These are phyloP conservation scores for Folsomia manolachei DNA, from an alignment of 2,888 invertebrate genomes.

Conservation along the genomic window DNA sequence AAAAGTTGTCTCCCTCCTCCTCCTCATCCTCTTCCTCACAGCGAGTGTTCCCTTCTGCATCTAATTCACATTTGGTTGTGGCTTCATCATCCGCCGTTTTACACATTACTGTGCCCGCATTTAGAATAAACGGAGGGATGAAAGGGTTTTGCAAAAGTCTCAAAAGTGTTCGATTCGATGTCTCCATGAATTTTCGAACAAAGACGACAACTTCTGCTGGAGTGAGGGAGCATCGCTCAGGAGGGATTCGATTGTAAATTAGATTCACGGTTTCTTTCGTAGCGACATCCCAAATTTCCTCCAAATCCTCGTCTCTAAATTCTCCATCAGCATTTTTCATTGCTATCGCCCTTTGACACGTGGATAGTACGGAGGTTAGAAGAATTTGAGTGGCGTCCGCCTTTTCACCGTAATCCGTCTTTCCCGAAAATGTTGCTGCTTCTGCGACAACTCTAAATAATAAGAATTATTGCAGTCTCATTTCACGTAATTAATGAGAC, in stretches of 20 bases:
- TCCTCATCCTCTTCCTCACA: background rate
- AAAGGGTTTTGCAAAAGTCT: constrained; percentile 30
- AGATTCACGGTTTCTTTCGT: constrained; percentile 28
- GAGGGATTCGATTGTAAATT: constrained; percentile 19
- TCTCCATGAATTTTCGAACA: constrained; percentile 33
- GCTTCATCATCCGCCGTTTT: constrained; percentile 7
- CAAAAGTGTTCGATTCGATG: constrained; percentile 28
- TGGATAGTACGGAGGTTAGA: constrained; percentile 37
- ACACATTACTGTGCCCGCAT: constrained; percentile 23
- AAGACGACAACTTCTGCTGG: constrained; percentile 25
- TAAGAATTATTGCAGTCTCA: constrained; percentile 37
- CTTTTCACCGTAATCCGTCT: constrained; percentile 27
- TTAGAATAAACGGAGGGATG: constrained; percentile 27
- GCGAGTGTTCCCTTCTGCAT: background rate
- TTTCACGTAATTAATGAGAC: constrained; percentile 17
- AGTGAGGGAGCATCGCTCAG: constrained; percentile 21
- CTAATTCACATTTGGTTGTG: background rate
- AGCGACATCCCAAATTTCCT: constrained; percentile 29
- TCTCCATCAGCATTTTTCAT: constrained; percentile 4
- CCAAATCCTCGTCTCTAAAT: constrained; percentile 21
- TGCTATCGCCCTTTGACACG: constrained; percentile 30
- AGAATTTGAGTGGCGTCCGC: constrained; percentile 39
- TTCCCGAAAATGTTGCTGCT: constrained; percentile 34
- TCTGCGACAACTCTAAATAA: constrained; percentile 38
- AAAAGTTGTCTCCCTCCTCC: background rate